Conservation (phyloP, 2,888 invertebrate species). For the Sphaerophoria rueppellii region DNA sequence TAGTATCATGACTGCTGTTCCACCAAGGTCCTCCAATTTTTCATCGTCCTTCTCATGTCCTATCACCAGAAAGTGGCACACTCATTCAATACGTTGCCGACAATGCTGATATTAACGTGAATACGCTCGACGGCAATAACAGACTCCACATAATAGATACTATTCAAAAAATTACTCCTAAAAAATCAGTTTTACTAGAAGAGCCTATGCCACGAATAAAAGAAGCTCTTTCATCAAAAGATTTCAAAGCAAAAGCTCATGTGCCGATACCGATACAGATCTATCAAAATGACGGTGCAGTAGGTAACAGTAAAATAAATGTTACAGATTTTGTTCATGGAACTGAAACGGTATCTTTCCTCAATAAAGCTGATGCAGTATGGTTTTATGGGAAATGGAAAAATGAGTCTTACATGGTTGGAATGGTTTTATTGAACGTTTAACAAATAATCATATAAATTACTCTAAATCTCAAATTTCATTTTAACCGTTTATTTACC, state of each 20-base stretch:
- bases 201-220: not conserved
- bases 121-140: constrained; percentile 3
- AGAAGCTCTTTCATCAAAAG: constrained; percentile 8
- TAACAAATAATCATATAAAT: constrained; percentile 11
- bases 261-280: constrained; percentile 76
- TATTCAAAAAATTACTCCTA: constrained; percentile 1
- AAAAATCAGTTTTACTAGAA: constrained; percentile 1
- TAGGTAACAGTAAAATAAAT: constrained; percentile 74
- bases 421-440: constrained; percentile 2
- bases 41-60: constrained; percentile 74
- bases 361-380: not conserved
- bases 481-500: constrained; percentile 49
- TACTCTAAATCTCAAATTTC: constrained; percentile 39
- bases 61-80: constrained; percentile 74
- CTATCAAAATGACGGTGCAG: constrained; percentile 76
- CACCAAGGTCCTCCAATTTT: constrained; percentile 60
- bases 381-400: constrained; percentile 10
- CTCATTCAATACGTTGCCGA: constrained; percentile 76
- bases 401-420: not conserved
- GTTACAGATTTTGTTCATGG: constrained; percentile 63
- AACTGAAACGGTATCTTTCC: constrained; percentile 52
- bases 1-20: constrained; percentile 22
- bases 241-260: constrained; percentile 74
- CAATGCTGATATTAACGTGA: constrained; percentile 76
- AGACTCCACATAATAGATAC: constrained; percentile 3